A percentile compares a stretch with the other conserved stretches of the same genome.
phyloP scores from a whole-genome alignment of 2,888 invertebrate genomes.

The Chymomyza fuscimana region DNA sequence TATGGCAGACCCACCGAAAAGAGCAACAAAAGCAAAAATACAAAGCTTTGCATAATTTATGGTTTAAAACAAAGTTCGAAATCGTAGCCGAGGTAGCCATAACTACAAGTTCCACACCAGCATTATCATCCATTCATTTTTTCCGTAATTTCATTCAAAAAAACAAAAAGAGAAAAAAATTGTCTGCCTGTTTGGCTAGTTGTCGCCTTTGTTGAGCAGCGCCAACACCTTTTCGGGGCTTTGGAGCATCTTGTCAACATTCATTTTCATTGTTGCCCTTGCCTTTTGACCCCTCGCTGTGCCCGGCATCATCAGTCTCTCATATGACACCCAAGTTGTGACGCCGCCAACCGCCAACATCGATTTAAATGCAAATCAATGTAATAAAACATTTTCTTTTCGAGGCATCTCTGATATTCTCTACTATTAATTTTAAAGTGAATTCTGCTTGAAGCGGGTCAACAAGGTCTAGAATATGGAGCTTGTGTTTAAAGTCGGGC shows the following conservation, averaged over 20 bases:
- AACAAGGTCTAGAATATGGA: neutral
- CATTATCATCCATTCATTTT: constrained; percentile 4
- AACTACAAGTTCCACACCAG: constrained; percentile 17
- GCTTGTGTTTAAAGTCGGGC: neutral
- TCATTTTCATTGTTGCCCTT: constrained; percentile 31
- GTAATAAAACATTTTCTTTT: constrained; percentile 71
- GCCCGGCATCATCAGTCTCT: constrained; percentile 58
- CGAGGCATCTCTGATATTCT: constrained; percentile 35
- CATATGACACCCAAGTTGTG: constrained; percentile 13
- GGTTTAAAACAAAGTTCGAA: constrained; percentile 57
- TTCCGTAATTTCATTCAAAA: constrained; percentile 20
- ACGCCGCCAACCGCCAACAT: constrained; percentile 52
- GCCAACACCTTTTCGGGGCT: constrained; percentile 25
- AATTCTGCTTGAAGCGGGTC: constrained; percentile 37
- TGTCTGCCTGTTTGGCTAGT: constrained; percentile 20
- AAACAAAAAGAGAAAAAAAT: constrained; percentile 18
- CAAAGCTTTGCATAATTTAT: constrained; percentile 70
- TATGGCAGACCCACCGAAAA: constrained; percentile 41
- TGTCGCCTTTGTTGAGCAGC: constrained; percentile 30
- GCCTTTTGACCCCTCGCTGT: constrained; percentile 59
- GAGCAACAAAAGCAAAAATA: constrained; percentile 20
- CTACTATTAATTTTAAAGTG: constrained; percentile 65
- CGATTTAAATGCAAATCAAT: constrained; percentile 78
- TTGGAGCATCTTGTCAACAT: constrained; percentile 55
- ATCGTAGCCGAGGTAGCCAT: constrained; percentile 1